Percentiles rank a stretch among this genome's conserved stretches.
Conservation (phyloP, 2,797 vertebrate genomes). For the Gambelia wislizenii region DNA sequence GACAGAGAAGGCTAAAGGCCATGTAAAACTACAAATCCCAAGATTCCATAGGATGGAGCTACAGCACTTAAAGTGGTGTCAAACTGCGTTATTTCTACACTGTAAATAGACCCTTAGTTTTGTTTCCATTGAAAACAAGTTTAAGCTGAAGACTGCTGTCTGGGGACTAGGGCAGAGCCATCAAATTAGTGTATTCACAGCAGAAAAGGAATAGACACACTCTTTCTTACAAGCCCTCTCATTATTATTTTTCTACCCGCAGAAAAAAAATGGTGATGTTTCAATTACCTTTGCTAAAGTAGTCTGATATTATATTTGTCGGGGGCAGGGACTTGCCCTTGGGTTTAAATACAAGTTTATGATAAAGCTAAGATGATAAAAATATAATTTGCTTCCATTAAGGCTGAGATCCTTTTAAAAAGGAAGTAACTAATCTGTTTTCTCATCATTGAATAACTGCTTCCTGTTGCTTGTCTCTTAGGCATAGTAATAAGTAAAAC, state of each 20-base stretch:
- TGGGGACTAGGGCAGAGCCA: too few species aligned
- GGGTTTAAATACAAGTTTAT: not conserved
- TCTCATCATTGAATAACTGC: not conserved
- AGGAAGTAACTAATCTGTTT: not conserved
- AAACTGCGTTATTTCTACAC: too few species aligned
- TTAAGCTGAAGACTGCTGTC: not conserved
- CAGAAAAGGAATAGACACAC: not conserved
- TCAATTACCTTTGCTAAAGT: not conserved
- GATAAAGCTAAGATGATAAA: not conserved
- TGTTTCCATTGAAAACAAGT: not conserved
- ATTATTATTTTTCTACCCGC: too few species aligned
- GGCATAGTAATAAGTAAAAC: not conserved
- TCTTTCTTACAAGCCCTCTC: too few species aligned
- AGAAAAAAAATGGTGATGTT: not conserved
- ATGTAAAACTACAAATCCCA: too few species aligned
- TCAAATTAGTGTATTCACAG: not conserved
- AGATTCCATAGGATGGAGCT: too few species aligned
- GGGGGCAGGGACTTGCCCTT: too few species aligned
- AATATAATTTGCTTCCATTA: not conserved
- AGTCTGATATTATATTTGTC: not conserved
- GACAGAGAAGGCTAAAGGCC: too few species aligned
- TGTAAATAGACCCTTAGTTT: too few species aligned
- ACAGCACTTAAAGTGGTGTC: too few species aligned
- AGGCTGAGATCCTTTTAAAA: not conserved
- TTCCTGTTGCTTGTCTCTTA: not conserved